A percentile compares a stretch with the other conserved stretches of the same genome.
These are phyloP conservation scores for Thymallus thymallus DNA, from an alignment of 2,113 vertebrate genomes.

Conservation along the genomic window DNA sequence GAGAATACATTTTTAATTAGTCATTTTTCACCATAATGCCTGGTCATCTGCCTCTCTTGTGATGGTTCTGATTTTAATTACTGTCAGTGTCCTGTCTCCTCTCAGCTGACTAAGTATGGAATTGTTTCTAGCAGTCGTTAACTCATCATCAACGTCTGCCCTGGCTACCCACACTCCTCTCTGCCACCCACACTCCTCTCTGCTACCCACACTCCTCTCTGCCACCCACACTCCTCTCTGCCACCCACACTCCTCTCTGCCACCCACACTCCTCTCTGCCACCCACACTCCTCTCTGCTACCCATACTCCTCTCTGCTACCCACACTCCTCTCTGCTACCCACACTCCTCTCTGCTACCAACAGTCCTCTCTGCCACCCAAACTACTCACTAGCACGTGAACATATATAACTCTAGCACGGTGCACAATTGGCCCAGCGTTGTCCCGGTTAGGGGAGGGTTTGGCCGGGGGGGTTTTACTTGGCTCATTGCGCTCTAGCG, in stretches of 20 bases:
- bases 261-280: too few species aligned
- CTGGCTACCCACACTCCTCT: not conserved
- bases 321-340: not conserved
- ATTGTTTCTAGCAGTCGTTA: not conserved
- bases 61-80: constrained; percentile 5
- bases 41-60: not conserved
- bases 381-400: not conserved
- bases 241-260: too few species aligned
- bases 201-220: not conserved
- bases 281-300: too few species aligned
- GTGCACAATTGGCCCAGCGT: too few species aligned
- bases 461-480: too few species aligned
- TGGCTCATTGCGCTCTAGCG: too few species aligned
- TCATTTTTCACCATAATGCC: not conserved
- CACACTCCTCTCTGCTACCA: constrained; percentile 4
- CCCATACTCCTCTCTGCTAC: too few species aligned
- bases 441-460: too few species aligned
- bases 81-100: not conserved
- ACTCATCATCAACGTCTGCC: not conserved
- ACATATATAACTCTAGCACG: constrained; percentile 12
- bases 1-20: not conserved
- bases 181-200: not conserved
- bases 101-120: too few species aligned
- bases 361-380: too few species aligned
- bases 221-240: too few species aligned